phyloP scores from a whole-genome alignment of 2,797 vertebrate species.

The Taeniopygia guttata region DNA sequence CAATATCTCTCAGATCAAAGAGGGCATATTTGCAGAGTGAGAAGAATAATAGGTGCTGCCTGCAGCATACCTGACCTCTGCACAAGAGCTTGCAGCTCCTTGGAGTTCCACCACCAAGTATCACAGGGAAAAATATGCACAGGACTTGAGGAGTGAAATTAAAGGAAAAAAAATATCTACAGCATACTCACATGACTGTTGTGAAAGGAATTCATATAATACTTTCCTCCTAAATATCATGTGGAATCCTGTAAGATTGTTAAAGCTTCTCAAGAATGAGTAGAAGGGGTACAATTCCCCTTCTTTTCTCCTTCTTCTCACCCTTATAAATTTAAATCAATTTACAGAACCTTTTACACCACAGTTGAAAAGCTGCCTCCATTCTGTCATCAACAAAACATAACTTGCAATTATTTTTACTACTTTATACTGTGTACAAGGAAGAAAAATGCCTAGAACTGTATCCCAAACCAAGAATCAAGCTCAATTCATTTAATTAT shows the following conservation, averaged over 20 bases:
- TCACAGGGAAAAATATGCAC: background rate
- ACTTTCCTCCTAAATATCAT: slow-evolving; percentile 7
- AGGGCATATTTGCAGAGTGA: slow-evolving; percentile 16
- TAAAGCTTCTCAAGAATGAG: background rate
- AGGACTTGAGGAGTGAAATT: slow-evolving; percentile 18
- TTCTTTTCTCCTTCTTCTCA: slow-evolving; percentile 22
- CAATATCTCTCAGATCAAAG: slow-evolving; percentile 23
- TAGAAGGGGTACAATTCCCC: background rate
- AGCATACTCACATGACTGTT: background rate
- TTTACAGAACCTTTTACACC: slow-evolving; percentile 1
- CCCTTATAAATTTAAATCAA: slow-evolving; percentile 40
- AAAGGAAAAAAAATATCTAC: background rate
- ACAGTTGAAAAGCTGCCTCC: slow-evolving; percentile 16
- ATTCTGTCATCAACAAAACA: slow-evolving; percentile 1
- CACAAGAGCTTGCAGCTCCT: slow-evolving; percentile 22
- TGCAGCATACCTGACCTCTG: slow-evolving; percentile 45
- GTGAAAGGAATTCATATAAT: background rate
- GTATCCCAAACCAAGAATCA: slow-evolving; percentile 44
- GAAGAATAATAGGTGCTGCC: slow-evolving; percentile 5
- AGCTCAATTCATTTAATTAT: slow-evolving; percentile 27
- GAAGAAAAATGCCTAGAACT: slow-evolving; percentile 12
- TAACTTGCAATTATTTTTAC: slow-evolving; percentile 35
- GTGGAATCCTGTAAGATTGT: background rate
- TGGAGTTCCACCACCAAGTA: slow-evolving; percentile 5
- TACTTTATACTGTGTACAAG: slow-evolving; percentile 11